phyloP scores from a whole-genome alignment of 2,113 vertebrate species.

The Nannobrachium achirus region DNA sequence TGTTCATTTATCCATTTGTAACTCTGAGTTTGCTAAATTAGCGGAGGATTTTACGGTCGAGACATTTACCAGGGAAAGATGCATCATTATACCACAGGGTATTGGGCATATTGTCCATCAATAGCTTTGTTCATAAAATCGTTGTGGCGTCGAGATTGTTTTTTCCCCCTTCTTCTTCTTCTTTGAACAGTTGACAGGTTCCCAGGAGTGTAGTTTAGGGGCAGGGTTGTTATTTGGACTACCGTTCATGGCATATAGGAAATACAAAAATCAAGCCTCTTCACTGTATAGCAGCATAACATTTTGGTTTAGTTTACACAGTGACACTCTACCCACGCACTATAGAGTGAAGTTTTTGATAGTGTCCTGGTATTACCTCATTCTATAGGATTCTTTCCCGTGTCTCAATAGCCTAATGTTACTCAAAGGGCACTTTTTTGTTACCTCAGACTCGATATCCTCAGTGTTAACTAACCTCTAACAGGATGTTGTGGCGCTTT shows the following conservation, averaged over 20 bases:
- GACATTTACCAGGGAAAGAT: neutral
- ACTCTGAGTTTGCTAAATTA: neutral
- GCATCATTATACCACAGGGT: neutral
- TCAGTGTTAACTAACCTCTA: constrained; percentile 13
- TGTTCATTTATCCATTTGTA: too few species aligned
- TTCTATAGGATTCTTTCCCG: constrained; percentile 4
- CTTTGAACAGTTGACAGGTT: neutral
- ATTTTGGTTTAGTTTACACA: constrained; percentile 11
- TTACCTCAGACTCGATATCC: constrained; percentile 28
- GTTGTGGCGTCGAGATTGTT: neutral
- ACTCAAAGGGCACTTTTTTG: constrained; percentile 4
- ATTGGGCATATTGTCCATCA: constrained; percentile 7
- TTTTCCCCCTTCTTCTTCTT: too few species aligned
- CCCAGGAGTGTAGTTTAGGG: neutral
- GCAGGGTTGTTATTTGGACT: too few species aligned
- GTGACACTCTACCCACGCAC: constrained; percentile 13
- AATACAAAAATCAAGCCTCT: too few species aligned
- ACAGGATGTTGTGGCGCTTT: constrained; percentile 14
- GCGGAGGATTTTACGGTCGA: neutral
- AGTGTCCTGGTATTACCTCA: constrained; percentile 63
- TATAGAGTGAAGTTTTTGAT: constrained; percentile 17
- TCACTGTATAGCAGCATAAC: neutral
- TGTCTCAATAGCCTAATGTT: neutral
- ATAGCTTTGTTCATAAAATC: neutral
- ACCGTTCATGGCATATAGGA: too few species aligned